A percentile compares a stretch with the other conserved stretches of the same genome.
These are phyloP conservation scores for Tragelaphus strepsiceros DNA, from an alignment of 2,113 vertebrate species.

Conservation along the genomic window DNA sequence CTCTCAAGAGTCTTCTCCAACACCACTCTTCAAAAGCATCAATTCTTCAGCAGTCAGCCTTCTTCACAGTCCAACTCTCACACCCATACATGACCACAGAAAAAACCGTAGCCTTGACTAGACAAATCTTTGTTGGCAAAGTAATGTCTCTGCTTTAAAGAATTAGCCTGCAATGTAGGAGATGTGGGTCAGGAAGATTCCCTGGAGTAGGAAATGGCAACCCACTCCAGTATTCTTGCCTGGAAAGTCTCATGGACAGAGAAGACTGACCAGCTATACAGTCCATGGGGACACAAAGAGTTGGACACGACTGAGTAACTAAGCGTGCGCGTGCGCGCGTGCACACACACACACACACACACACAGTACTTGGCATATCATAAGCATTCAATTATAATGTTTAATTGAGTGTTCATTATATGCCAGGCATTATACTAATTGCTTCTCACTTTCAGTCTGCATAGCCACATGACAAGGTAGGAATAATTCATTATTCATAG, in stretches of 20 bases:
- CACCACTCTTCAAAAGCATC: too few relatives aligned
- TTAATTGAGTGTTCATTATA: background rate
- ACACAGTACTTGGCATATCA: background rate
- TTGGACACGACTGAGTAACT: background rate
- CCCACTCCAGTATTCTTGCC: background rate
- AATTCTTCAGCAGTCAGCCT: too few relatives aligned
- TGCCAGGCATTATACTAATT: background rate
- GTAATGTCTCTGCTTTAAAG: background rate
- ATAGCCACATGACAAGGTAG: background rate
- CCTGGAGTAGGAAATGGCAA: background rate
- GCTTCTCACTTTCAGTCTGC: slow-evolving; percentile 11
- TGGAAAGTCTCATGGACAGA: background rate
- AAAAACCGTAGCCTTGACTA: too few relatives aligned
- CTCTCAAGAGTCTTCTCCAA: too few relatives aligned
- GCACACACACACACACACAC: background rate
- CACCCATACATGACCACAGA: too few relatives aligned
- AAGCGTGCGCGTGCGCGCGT: rapidly evolving
- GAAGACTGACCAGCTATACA: background rate
- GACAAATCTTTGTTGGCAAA: too few relatives aligned
- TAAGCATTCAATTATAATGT: background rate
- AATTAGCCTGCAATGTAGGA: background rate
- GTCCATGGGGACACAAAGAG: background rate
- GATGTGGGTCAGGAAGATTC: background rate
- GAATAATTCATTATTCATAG: background rate
- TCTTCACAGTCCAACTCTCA: too few relatives aligned